Base-by-base conservation (phyloP, 2,113 vertebrate genomes). In the Diadophis punctatus region DNA sequence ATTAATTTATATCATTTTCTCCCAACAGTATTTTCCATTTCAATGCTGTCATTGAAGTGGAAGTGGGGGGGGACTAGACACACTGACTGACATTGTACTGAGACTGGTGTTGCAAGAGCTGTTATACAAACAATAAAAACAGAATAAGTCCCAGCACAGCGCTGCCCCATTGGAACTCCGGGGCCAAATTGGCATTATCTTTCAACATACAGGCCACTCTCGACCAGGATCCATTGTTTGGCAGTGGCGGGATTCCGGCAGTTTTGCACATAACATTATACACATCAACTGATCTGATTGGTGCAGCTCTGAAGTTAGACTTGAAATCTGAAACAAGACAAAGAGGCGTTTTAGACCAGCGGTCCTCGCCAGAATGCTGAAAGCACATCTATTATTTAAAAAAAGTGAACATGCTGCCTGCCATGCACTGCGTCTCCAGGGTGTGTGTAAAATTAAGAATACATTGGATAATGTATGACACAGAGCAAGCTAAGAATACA, bases 171-270 rank as follows among this genome's bases (percentile, higher is more conserved):
- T 5, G 74, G 48, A 34, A 12, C 0, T 92, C 90, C 0, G 4
- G 63, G 4, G 94, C 56, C 0, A 49, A 34, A 88, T 90, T 18
- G 12, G 95, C 94, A n/a, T 85, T 96, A 74, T 92, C 95, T 22
- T 53, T 98, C 91, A 99, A 96, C 96, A 99, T 98, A 94, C 97
- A 98, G 92, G 98, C 95, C 90, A 99, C 98, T 91, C 98, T 97
- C 94, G 98, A 98, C 99, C 99, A 99, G 93, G 99, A 99, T 46
- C 99, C 99, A 0, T 99, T 99, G 96, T 99, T 99, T 91, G 99
- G 98, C 96, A 98, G 96, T 0, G 99, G 98, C 27, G 97, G 25
- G 34, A 99, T 94, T 89, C 98, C 98, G 23, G 98, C 90, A 16
- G 98, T 97, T 2, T 95, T 91, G 96, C 99, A 99, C 98, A 99